Base-by-base conservation (phyloP, 2,113 vertebrate species). In the Nerophis lumbriciformis region DNA sequence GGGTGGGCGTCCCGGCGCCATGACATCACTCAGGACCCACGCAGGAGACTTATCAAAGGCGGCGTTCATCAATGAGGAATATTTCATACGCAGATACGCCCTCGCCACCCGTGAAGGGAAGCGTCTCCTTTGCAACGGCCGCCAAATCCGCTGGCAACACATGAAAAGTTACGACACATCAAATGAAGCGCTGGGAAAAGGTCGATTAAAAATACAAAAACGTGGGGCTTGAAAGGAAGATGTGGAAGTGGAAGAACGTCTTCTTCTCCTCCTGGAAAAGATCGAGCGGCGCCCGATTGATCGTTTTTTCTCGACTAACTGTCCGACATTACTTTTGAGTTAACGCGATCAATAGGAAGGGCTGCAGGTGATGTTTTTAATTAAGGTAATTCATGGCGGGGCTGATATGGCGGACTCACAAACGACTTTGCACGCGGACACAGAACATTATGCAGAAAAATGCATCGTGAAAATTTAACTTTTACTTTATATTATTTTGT, bases 61-160 rank as follows among this genome's bases (percentile, higher is more conserved):
- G 48, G 65, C 88, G 89, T 89, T 91, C 86, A 92, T 91, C 90
- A 91, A 91, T 81, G 75, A 81, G 90, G 86, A 91, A 90, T 90
- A 92, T 92, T 28, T 91, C 85, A 91, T 90, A 88, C 66, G 75
- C 72, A 82, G 79, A 85, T 63, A 69, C 68, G 79, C 85, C 77
- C 80, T 65, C 56, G 79, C 78, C 77, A 72, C 81, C 75, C 78
- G 42, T 78, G 83, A 84, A 78, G 80, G 81, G 83, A 82, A 69
- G 49, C 37, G 59, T 68, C 77, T 70, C 75, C 77, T 88, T 80
- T 71, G 82, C 83, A 76, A 38, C 42, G 58, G 73, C 70, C 66
- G 71, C 69, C 61, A 53, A 19, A 72, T 84, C 71, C 79, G 60
- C 75, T 92, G 90, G 90, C 89, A 90, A 84, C 78, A 87, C 84